Percentiles rank a stretch among this genome's conserved stretches.
Evolutionary conservation across 1,140 invertebrate genomes (phyloP).

Genomic region (Lepidostoma basale): DNA sequence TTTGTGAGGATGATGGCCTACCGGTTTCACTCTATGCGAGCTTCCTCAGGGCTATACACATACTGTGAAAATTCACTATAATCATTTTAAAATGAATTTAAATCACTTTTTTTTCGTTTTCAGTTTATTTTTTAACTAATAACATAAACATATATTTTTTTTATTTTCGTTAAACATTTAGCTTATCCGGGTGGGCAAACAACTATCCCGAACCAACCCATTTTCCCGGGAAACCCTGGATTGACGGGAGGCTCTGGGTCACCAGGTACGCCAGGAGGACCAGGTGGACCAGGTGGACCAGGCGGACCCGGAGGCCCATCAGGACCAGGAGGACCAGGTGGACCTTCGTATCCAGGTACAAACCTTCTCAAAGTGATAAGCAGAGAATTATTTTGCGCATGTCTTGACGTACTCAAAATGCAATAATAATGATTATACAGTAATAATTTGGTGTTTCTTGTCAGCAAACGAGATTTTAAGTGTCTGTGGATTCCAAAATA

Average conservation of each 20-base stretch:
- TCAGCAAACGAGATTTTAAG: no score
- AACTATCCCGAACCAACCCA: neutral
- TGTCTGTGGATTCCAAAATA: no score
- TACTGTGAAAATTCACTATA: no score
- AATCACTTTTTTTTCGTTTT: no score
- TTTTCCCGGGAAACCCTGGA: neutral
- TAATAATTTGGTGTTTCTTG: no score
- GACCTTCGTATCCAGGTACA: neutral
- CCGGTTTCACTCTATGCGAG: no score
- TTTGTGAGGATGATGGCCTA: no score
- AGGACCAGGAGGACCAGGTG: slow-evolving; percentile 38
- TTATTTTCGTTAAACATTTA: neutral
- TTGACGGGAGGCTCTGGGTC: neutral
- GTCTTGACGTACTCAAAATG: neutral
- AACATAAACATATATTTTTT: neutral
- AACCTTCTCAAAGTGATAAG: neutral
- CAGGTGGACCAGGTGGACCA: slow-evolving; percentile 29
- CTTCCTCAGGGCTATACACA: no score
- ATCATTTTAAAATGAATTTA: no score
- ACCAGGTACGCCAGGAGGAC: slow-evolving; percentile 27
- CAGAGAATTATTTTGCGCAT: neutral
- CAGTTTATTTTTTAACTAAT: no score
- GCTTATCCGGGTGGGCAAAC: neutral
- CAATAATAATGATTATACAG: neutral
- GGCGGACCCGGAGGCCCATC: slow-evolving; percentile 22